Conservation (phyloP, 2,888 invertebrate genomes). For the Aricia artaxerxes region DNA sequence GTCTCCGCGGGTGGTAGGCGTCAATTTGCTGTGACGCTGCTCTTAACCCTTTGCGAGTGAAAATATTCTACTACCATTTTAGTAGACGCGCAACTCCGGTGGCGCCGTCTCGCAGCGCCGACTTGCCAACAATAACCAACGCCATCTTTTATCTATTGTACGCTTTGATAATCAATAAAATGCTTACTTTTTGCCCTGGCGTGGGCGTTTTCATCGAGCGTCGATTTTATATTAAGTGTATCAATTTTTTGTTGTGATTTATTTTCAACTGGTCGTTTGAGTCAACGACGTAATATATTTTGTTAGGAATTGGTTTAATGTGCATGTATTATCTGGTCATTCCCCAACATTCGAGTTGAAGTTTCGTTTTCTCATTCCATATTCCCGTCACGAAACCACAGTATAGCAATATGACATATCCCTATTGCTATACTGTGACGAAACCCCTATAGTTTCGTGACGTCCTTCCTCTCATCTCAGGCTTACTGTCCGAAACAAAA, state of each 20-base stretch:
- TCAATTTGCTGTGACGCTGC: slow-evolving; percentile 45
- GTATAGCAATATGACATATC: too few relatives aligned
- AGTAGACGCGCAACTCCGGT: slow-evolving; percentile 76
- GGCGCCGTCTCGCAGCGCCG: slow-evolving; percentile 75
- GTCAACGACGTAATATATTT: slow-evolving; percentile 9
- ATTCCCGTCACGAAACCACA: too few relatives aligned
- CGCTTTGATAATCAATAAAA: slow-evolving; percentile 73
- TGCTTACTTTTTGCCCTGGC: slow-evolving; percentile 45
- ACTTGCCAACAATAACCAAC: slow-evolving; percentile 72
- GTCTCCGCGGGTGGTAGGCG: slow-evolving; percentile 46
- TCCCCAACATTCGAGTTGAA: not conserved
- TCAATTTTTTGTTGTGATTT: slow-evolving; percentile 35
- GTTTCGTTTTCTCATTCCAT: not conserved
- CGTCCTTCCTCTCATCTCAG: not conserved
- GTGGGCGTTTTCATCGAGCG: slow-evolving; percentile 26
- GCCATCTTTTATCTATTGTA: slow-evolving; percentile 78
- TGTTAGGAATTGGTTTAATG: not conserved
- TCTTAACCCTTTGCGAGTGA: slow-evolving; percentile 59
- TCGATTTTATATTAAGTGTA: slow-evolving; percentile 19
- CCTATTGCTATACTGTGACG: not conserved
- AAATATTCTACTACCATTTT: slow-evolving; percentile 80
- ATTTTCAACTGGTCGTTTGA: slow-evolving; percentile 28
- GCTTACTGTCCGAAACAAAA: too few relatives aligned
- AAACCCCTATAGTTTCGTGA: not conserved
- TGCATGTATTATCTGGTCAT: not conserved